These are phyloP conservation scores for Orientallactaga bullata DNA, from an alignment of 2,113 vertebrate species.

Conservation along the genomic window DNA sequence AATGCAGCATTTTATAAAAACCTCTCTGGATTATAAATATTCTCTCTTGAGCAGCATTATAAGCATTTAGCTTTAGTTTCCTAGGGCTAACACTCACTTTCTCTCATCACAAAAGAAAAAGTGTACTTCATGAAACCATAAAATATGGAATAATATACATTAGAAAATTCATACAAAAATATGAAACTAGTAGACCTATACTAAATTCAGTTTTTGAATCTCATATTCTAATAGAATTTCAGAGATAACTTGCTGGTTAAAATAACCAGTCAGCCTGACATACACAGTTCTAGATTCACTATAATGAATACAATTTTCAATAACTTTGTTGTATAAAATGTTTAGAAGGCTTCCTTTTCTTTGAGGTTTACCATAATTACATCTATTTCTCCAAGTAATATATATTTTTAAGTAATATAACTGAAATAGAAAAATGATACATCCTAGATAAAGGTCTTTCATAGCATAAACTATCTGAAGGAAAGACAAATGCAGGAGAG, in stretches of 20 bases:
- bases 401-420: background rate
- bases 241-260: slow-evolving; percentile 41
- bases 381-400: background rate
- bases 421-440: background rate
- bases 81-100: background rate
- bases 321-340: background rate
- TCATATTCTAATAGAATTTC: slow-evolving; percentile 12
- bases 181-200: background rate
- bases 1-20: background rate
- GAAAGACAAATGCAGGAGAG: background rate
- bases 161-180: slow-evolving; percentile 19
- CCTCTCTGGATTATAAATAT: background rate
- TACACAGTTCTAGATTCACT: background rate
- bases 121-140: background rate
- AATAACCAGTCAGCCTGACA: background rate
- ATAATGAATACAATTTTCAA: slow-evolving; percentile 17
- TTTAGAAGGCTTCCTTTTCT: background rate
- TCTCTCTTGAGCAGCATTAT: background rate
- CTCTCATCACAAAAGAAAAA: slow-evolving; percentile 15
- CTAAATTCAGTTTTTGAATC: slow-evolving; percentile 10
- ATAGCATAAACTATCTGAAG: background rate
- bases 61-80: background rate
- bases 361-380: background rate
- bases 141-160: slow-evolving; percentile 39
- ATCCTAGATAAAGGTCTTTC: background rate